phyloP scores from a whole-genome alignment of 2,888 invertebrate species.

The Cheilosia pagana region DNA sequence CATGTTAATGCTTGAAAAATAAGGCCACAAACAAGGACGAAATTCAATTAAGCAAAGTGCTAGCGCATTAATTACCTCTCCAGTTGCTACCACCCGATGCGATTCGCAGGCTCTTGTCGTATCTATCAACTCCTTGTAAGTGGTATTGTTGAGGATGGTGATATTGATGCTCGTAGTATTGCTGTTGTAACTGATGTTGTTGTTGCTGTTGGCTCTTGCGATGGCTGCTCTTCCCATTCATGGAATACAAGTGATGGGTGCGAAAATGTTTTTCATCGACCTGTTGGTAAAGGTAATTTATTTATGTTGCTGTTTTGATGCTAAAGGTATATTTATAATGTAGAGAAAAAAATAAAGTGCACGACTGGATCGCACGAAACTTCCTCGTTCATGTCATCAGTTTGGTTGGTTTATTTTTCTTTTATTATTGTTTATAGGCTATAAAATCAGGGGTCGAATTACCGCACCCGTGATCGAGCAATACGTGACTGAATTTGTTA shows the following conservation, averaged over 20 bases:
- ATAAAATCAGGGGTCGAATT: too few relatives aligned
- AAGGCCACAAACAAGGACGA: slow-evolving; percentile 21
- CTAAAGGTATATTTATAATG: neutral
- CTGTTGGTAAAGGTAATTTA: slow-evolving; percentile 77
- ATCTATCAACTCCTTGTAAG: slow-evolving; percentile 80
- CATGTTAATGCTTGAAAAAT: slow-evolving; percentile 15
- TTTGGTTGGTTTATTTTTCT: too few relatives aligned
- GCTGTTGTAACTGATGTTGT: slow-evolving; percentile 75
- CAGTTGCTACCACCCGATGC: slow-evolving; percentile 69
- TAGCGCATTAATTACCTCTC: slow-evolving; percentile 71
- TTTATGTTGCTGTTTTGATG: neutral
- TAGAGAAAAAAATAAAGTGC: too few relatives aligned
- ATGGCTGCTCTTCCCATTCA: slow-evolving; percentile 81
- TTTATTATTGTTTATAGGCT: too few relatives aligned
- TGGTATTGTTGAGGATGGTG: slow-evolving; percentile 80
- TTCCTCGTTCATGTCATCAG: too few relatives aligned
- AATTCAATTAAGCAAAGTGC: slow-evolving; percentile 61
- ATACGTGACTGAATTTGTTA: too few relatives aligned
- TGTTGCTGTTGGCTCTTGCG: slow-evolving; percentile 81
- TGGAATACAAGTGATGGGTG: slow-evolving; percentile 82
- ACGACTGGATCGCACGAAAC: too few relatives aligned
- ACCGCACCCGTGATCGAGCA: too few relatives aligned
- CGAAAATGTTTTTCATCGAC: slow-evolving; percentile 83
- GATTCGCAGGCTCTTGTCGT: slow-evolving; percentile 81
- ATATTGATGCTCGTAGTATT: slow-evolving; percentile 79